These are phyloP conservation scores for Nipponia nippon DNA, from an alignment of 2,113 vertebrate species.

Conservation along the genomic window DNA sequence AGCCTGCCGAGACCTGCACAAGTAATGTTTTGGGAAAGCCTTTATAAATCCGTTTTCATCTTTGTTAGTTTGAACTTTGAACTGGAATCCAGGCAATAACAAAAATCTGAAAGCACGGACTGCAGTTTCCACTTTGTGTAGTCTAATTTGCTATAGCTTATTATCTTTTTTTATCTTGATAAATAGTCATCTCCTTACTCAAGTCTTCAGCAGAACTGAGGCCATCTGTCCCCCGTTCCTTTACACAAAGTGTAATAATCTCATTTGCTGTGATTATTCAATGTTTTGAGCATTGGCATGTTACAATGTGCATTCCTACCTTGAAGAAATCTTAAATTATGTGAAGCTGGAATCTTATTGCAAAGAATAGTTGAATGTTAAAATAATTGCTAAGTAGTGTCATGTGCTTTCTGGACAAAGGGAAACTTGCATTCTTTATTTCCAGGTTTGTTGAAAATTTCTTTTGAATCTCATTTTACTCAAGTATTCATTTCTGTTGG, in stretches of 20 bases:
- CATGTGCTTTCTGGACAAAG: background rate
- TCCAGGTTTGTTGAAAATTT: background rate
- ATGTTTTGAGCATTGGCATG: background rate
- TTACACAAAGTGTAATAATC: background rate
- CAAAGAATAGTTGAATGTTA: background rate
- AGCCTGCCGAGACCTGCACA: background rate
- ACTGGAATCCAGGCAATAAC: background rate
- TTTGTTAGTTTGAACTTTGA: background rate
- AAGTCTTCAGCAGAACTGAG: background rate
- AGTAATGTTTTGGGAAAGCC: background rate
- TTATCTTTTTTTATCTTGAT: background rate
- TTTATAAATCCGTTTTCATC: background rate
- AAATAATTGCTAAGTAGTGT: background rate
- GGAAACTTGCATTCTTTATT: background rate
- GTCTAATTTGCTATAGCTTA: background rate
- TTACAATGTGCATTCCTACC: background rate
- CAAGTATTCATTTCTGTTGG: background rate
- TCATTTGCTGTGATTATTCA: background rate
- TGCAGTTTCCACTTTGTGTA: background rate
- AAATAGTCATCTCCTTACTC: background rate
- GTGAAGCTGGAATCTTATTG: background rate
- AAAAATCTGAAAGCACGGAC: background rate
- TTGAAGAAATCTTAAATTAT: background rate
- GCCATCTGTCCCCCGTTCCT: rapidly evolving
- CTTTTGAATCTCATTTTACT: background rate